Conservation (phyloP, 2,888 invertebrate species). For the Conomelus anceps region DNA sequence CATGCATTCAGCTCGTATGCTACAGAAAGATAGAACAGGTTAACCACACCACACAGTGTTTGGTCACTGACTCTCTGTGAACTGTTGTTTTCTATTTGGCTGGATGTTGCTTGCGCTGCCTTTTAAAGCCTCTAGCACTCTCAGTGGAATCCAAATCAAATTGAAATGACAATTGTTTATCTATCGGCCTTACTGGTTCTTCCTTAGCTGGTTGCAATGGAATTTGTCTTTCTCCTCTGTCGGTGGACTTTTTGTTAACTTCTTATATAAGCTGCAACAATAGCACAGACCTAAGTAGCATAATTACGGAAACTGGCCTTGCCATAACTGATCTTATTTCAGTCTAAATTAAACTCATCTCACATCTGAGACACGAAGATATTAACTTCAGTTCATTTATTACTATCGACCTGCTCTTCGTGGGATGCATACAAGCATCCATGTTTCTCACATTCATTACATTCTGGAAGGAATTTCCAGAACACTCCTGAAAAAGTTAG, state of each 20-base stretch:
- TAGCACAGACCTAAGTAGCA: not conserved
- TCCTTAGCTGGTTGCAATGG: not conserved
- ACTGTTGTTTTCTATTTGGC: not conserved
- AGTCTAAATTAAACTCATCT: not conserved
- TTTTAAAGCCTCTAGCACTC: not conserved
- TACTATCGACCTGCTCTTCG: not conserved
- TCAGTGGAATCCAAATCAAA: not conserved
- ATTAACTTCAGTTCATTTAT: not conserved
- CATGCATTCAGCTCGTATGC: not conserved
- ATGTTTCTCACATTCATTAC: not conserved
- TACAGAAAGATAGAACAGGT: not conserved
- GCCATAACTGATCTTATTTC: not conserved
- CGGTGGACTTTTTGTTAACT: not conserved
- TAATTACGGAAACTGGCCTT: not conserved
- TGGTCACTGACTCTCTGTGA: not conserved
- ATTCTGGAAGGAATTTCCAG: not conserved
- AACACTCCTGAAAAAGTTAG: not conserved
- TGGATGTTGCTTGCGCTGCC: not conserved
- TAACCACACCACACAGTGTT: not conserved
- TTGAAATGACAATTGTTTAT: not conserved
- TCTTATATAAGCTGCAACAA: not conserved
- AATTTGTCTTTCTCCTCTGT: not conserved
- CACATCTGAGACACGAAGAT: not conserved
- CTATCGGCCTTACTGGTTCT: not conserved
- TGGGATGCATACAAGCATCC: not conserved